Evolutionary conservation across 2,797 vertebrate genomes (phyloP).

Genomic region (Pipistrellus kuhlii): DNA sequence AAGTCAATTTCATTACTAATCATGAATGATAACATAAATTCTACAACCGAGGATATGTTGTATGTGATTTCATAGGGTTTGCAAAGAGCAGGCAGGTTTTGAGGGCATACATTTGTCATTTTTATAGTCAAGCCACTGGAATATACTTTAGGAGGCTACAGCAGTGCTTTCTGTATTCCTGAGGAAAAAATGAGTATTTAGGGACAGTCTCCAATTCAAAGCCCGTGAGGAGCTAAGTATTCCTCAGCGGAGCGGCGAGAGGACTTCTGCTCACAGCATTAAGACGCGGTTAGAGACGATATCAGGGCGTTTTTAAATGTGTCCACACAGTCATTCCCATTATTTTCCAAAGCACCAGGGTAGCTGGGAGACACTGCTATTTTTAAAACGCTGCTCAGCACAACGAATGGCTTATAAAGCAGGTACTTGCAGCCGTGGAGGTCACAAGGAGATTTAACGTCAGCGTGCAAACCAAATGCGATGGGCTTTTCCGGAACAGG

Average conservation of each 20-base stretch:
- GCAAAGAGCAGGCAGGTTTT: not conserved
- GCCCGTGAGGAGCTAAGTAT: not conserved
- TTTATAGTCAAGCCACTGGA: not conserved
- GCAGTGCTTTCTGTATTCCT: not conserved
- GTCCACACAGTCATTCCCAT: conserved; percentile 28
- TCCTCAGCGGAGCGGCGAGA: not conserved
- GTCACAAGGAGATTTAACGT: conserved; percentile 61
- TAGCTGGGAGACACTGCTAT: not conserved
- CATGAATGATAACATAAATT: conserved; percentile 14
- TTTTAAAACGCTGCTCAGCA: conserved; percentile 44
- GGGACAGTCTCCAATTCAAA: not conserved
- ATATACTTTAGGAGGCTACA: not conserved
- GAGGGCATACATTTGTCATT: not conserved
- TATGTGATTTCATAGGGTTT: conserved; percentile 15
- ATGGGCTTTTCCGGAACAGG: conserved; percentile 61
- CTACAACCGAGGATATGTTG: not conserved
- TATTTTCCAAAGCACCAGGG: conserved; percentile 62
- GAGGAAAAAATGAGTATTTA: conserved; percentile 1
- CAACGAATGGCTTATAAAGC: conserved; percentile 58
- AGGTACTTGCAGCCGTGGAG: conserved; percentile 64
- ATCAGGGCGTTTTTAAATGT: conserved; percentile 48
- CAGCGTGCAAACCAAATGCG: conserved; percentile 17
- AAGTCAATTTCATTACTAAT: conserved; percentile 12
- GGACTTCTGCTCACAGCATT: not conserved
- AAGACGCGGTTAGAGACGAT: conserved; percentile 9